A percentile compares a stretch with the other conserved stretches of the same genome.
Evolutionary conservation across 2,888 invertebrate species (phyloP).

Genomic region (Amaurobius ferox): DNA sequence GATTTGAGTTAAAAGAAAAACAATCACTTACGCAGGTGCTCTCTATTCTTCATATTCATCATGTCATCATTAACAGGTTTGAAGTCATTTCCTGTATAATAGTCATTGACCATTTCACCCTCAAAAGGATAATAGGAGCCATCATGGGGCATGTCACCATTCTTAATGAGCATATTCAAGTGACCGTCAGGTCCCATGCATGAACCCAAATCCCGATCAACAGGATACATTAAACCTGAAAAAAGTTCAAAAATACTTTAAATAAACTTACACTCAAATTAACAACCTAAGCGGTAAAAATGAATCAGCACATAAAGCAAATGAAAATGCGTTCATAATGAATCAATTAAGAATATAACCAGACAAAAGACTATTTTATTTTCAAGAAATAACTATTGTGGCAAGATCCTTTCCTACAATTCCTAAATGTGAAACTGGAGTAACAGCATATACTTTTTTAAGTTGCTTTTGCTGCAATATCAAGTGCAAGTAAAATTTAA

Average conservation of each 20-base stretch:
- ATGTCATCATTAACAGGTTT: slow-evolving; percentile 75
- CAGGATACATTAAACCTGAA: slow-evolving; percentile 61
- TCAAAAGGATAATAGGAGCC: slow-evolving; percentile 83
- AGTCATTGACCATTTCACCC: slow-evolving; percentile 74
- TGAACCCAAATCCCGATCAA: slow-evolving; percentile 38
- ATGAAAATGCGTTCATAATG: too few relatives aligned
- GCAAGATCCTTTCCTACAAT: too few relatives aligned
- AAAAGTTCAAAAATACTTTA: not conserved
- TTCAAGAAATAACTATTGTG: too few relatives aligned
- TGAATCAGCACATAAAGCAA: too few relatives aligned
- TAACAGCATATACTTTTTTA: too few relatives aligned
- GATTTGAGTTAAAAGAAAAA: not conserved
- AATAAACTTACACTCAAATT: too few relatives aligned
- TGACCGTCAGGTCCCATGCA: slow-evolving; percentile 66
- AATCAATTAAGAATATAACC: too few relatives aligned
- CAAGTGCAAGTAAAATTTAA: too few relatives aligned
- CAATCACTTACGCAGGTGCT: slow-evolving; percentile 61
- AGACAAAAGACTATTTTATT: too few relatives aligned
- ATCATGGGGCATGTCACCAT: slow-evolving; percentile 80
- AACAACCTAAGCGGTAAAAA: too few relatives aligned
- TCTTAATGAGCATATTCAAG: slow-evolving; percentile 61
- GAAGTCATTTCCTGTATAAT: slow-evolving; percentile 74
- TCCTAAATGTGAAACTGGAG: too few relatives aligned
- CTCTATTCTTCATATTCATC: slow-evolving; percentile 74
- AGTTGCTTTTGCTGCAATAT: too few relatives aligned